Conservation (phyloP, 2,888 invertebrate genomes). For the Phengaris alcon region DNA sequence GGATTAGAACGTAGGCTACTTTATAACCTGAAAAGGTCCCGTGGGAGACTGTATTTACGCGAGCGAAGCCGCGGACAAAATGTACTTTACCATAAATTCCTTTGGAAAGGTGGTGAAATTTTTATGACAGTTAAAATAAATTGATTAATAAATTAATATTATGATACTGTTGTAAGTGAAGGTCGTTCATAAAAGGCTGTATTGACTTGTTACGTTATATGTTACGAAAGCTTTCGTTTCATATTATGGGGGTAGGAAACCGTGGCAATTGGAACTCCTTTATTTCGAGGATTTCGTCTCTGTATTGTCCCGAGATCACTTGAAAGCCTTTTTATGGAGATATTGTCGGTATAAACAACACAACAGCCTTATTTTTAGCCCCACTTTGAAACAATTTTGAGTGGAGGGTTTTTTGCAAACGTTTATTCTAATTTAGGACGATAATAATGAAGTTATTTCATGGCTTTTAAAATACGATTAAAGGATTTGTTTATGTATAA, state of each 20-base stretch:
- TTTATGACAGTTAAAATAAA: background rate
- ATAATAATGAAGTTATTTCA: no score
- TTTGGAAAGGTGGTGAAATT: background rate
- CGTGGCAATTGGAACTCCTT: background rate
- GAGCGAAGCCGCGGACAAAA: no score
- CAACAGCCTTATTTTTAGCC: slow-evolving; percentile 5
- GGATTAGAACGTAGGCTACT: no score
- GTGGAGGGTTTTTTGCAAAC: background rate
- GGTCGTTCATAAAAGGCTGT: slow-evolving; percentile 3
- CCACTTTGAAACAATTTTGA: slow-evolving; percentile 8
- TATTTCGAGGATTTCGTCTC: background rate
- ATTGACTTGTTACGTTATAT: background rate
- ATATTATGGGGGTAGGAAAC: background rate
- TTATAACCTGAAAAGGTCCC: no score
- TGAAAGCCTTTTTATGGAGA: background rate
- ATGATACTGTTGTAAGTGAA: background rate
- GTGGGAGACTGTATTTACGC: no score
- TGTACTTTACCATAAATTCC: background rate
- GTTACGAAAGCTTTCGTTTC: background rate
- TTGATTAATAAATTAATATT: background rate
- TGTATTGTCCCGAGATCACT: background rate
- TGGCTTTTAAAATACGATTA: no score
- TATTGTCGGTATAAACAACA: background rate
- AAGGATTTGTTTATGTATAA: no score
- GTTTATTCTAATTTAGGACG: no score